Evolutionary conservation across 1,140 invertebrate genomes (phyloP).

Genomic region (Drosophila serrata): DNA sequence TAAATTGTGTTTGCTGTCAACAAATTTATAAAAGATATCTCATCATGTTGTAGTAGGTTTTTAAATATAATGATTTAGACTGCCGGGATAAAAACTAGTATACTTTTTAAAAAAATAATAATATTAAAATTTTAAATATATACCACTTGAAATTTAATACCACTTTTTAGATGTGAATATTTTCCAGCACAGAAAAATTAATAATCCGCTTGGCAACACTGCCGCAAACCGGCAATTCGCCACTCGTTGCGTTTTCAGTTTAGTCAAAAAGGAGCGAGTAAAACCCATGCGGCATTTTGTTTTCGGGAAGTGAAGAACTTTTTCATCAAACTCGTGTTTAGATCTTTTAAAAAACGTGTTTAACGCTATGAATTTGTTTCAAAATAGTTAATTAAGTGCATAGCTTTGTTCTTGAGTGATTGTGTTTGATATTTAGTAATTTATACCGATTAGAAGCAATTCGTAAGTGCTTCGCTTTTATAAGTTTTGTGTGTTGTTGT

Average conservation of each 20-base stretch:
- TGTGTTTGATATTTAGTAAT: background rate
- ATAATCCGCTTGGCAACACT: background rate
- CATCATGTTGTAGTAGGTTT: background rate
- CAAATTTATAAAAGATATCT: background rate
- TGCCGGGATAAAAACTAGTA: background rate
- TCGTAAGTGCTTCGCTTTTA: background rate
- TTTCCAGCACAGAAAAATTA: no score
- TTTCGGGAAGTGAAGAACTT: background rate
- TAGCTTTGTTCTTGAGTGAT: no score
- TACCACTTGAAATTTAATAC: no score
- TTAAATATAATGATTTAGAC: no score
- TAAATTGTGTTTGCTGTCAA: background rate
- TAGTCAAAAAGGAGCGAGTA: background rate
- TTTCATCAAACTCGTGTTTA: no score
- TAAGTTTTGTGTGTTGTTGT: background rate
- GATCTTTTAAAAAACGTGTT: background rate
- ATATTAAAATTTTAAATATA: no score
- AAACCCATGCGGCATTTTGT: no score
- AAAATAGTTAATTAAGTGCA: background rate
- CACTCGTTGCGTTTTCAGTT: background rate
- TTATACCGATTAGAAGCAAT: no score
- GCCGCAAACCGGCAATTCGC: background rate
- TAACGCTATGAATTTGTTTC: background rate
- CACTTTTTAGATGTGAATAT: no score
- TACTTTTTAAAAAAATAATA: background rate